Conservation (phyloP, 2,797 vertebrate genomes). For the Gouania willdenowi region DNA sequence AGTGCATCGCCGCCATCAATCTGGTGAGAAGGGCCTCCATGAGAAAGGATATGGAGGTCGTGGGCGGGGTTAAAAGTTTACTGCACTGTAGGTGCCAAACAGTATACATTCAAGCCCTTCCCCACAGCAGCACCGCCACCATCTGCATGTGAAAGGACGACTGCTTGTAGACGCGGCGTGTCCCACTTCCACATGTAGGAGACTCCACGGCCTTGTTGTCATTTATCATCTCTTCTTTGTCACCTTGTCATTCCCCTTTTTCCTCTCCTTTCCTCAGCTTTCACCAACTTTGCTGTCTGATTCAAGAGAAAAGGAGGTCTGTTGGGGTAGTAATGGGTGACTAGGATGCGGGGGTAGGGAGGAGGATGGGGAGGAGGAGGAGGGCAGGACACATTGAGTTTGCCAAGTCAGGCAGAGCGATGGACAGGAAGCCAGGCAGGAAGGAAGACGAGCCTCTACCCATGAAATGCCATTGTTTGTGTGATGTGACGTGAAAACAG, state of each 20-base stretch:
- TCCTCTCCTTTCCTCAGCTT: slow-evolving; percentile 12
- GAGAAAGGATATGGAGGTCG: slow-evolving; percentile 62
- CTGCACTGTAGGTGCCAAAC: slow-evolving; percentile 69
- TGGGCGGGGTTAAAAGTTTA: slow-evolving; percentile 72
- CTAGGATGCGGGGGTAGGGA: background rate
- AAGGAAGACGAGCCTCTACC: slow-evolving; percentile 75
- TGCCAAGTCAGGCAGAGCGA: slow-evolving; percentile 83
- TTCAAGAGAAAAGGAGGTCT: slow-evolving; percentile 35
- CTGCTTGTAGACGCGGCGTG: slow-evolving; percentile 62
- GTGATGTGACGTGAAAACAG: slow-evolving; percentile 62
- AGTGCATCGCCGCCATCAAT: slow-evolving; percentile 65
- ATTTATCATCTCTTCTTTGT: slow-evolving; percentile 65
- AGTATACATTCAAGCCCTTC: slow-evolving; percentile 45
- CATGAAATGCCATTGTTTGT: slow-evolving; percentile 78
- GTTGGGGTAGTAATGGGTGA: slow-evolving; percentile 24
- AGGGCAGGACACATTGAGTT: slow-evolving; percentile 73
- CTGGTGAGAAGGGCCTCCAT: slow-evolving; percentile 48
- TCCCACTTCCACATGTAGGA: slow-evolving; percentile 67
- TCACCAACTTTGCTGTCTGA: slow-evolving; percentile 52
- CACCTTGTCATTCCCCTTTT: slow-evolving; percentile 6
- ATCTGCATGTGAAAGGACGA: slow-evolving; percentile 75
- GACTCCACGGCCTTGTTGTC: slow-evolving; percentile 29
- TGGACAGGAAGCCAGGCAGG: slow-evolving; percentile 78
- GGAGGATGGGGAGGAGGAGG: slow-evolving; percentile 17
- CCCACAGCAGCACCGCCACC: slow-evolving; percentile 15